A percentile compares a stretch with the other conserved stretches of the same genome.
Conservation (phyloP, 2,113 vertebrate genomes). For the Gavialis gangeticus region DNA sequence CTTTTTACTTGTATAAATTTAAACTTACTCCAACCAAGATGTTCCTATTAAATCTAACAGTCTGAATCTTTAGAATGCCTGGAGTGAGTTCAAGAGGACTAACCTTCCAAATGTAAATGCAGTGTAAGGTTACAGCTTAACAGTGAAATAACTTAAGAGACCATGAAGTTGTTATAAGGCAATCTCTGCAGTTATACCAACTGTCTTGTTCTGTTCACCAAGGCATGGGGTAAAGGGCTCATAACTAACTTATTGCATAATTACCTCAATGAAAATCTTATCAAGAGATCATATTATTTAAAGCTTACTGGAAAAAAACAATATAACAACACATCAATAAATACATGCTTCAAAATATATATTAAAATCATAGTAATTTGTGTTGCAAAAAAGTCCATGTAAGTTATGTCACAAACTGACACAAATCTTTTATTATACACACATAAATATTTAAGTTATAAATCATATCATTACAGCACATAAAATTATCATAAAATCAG, state of each 20-base stretch:
- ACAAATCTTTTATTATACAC: background rate
- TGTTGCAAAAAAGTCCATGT: background rate
- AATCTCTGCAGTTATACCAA: background rate
- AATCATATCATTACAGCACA: background rate
- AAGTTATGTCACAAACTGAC: background rate
- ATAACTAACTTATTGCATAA: background rate
- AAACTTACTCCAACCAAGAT: slow-evolving; percentile 57
- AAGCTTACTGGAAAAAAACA: background rate
- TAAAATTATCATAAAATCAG: background rate
- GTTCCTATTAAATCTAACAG: slow-evolving; percentile 63
- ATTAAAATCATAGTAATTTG: background rate
- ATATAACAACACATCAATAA: background rate
- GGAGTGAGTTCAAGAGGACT: slow-evolving; percentile 64
- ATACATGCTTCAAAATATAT: background rate
- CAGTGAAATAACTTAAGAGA: slow-evolving; percentile 7
- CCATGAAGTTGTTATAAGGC: fast-evolving
- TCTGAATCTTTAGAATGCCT: slow-evolving; percentile 41
- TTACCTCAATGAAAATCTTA: background rate
- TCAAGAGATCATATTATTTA: background rate
- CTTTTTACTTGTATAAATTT: slow-evolving; percentile 61
- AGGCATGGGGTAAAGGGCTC: background rate
- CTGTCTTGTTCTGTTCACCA: background rate
- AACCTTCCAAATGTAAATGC: slow-evolving; percentile 58
- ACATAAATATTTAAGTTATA: background rate
- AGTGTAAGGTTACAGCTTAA: slow-evolving; percentile 12